Conservation (phyloP, 2,797 vertebrate genomes). For the Chloroceryle inda region DNA sequence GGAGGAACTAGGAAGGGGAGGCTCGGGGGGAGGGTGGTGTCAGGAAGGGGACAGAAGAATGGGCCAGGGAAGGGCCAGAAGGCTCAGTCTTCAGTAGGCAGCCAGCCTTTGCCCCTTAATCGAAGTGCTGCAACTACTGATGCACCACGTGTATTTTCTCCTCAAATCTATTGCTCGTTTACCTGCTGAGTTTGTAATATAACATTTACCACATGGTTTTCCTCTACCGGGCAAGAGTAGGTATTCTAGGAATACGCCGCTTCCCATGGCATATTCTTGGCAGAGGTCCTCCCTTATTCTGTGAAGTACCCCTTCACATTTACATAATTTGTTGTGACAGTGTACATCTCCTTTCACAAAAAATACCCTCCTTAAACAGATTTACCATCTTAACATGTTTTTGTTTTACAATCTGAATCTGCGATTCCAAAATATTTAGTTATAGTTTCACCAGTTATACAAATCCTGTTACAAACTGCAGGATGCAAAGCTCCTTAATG, state of each 20-base stretch:
- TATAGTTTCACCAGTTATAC: not conserved
- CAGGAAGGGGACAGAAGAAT: slow-evolving; percentile 44
- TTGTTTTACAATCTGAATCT: not conserved
- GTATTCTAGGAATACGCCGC: not conserved
- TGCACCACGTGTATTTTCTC: not conserved
- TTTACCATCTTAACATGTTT: not conserved
- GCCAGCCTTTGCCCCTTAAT: not conserved
- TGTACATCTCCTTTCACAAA: not conserved
- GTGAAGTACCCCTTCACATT: not conserved
- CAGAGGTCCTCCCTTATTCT: not conserved
- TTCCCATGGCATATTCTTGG: not conserved
- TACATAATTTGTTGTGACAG: not conserved
- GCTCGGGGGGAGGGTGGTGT: not conserved
- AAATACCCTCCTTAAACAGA: not conserved
- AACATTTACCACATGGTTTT: not conserved
- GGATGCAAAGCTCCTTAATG: slow-evolving; percentile 31
- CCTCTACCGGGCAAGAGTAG: not conserved
- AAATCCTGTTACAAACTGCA: slow-evolving; percentile 11
- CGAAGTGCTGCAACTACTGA: not conserved
- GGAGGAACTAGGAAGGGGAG: slow-evolving; percentile 2
- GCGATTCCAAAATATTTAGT: not conserved
- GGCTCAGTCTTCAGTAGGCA: not conserved
- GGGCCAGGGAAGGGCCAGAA: not conserved
- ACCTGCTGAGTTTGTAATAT: not conserved
- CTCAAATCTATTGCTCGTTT: not conserved